Base-by-base conservation (phyloP, 2,797 vertebrate genomes). In the Microctenopoma steveboyesi region DNA sequence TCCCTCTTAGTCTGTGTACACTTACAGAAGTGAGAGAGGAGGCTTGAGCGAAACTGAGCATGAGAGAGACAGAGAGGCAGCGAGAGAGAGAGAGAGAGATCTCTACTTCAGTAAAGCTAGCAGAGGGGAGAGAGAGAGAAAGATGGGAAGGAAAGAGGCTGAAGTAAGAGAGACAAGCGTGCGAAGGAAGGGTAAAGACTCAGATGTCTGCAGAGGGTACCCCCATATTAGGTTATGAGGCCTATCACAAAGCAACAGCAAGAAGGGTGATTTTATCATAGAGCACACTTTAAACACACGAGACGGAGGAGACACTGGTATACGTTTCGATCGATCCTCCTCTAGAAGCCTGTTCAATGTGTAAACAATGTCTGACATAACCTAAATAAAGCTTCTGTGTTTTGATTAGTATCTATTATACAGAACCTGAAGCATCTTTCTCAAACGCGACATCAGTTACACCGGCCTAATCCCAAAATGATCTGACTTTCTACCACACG, bases 221-320 rank as follows among this genome's bases (percentile, higher is more conserved):
- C 92, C 93, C 93, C 93, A 93, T 94, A 94, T 95, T 94, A 92
- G 93, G 94, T 74, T 72, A 90, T 83, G 74, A 86, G 51, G 74
- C 60, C 74, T 69, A 60, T 53, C 50, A 57, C 76, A 76, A 62
- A 39, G 57, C 54, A 51, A 68, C 81, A 61, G 76, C 58, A 76
- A 74, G 73, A 74, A 51, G 65, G 58, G 60, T 91, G 89, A 93
- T 92, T 60, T 74, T 85, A 93, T 94, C 93, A 81, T 69, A 12
- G 56, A 75, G 79, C 59, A 15, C 60, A 55, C 72, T 81, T 60
- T 82, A 88, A 90, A 91, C 84, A 80, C 57, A 81, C 69, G 27
- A 53, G 73, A 69, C 35, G 4, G 57, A 71, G 67, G 69, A 84
- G 76, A 76, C 49, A 4, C 67, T 63, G 39, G 49, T 39, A 66